Conservation (phyloP, 2,888 invertebrate species). For the Limnephilus marmoratus region DNA sequence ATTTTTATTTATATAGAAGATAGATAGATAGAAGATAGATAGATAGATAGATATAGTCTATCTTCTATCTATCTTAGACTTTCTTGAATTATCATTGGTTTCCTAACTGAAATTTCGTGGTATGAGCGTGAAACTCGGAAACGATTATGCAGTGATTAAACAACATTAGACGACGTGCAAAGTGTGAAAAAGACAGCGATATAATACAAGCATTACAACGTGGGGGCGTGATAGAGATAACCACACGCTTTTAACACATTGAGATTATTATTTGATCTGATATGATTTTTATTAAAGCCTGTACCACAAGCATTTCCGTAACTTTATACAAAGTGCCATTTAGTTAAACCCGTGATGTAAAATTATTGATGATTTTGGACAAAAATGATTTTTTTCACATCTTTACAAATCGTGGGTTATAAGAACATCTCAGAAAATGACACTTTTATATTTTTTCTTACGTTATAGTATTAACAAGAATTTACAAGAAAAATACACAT, state of each 20-base stretch:
- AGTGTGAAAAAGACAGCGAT: slow-evolving; percentile 9
- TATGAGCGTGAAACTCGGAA: neutral
- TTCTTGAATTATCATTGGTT: neutral
- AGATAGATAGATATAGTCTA: too few relatives aligned
- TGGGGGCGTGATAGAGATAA: neutral
- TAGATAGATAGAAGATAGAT: too few relatives aligned
- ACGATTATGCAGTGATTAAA: neutral
- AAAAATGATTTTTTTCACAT: neutral
- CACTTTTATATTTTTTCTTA: slow-evolving; percentile 10
- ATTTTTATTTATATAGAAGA: too few relatives aligned
- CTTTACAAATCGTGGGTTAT: neutral
- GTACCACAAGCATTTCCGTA: slow-evolving; percentile 41
- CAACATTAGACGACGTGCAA: slow-evolving; percentile 16
- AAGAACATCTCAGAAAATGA: slow-evolving; percentile 24
- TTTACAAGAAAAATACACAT: slow-evolving; percentile 27
- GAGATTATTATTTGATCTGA: slow-evolving; percentile 22
- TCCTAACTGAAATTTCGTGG: neutral
- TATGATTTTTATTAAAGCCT: slow-evolving; percentile 47
- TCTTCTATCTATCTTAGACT: too few relatives aligned
- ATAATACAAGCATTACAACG: slow-evolving; percentile 21
- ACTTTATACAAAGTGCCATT: slow-evolving; percentile 15
- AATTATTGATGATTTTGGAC: neutral
- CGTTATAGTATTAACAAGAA: slow-evolving; percentile 25
- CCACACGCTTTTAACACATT: slow-evolving; percentile 16
- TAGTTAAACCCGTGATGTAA: neutral